These are phyloP conservation scores for Naja naja DNA, from an alignment of 2,113 vertebrate species.

Conservation along the genomic window DNA sequence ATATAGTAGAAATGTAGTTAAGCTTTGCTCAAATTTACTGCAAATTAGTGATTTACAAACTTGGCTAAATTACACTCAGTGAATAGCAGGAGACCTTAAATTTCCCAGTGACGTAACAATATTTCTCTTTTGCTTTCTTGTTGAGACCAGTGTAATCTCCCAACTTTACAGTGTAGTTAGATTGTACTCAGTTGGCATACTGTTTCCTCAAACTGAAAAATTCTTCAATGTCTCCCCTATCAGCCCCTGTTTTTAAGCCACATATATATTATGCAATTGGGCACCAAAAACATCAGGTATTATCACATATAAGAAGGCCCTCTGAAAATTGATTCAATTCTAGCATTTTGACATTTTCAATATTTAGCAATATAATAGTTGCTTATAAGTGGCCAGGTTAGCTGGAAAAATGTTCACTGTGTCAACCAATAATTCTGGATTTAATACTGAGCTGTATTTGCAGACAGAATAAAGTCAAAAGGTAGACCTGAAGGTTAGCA, in stretches of 20 bases:
- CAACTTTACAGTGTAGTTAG: neutral
- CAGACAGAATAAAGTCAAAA: neutral
- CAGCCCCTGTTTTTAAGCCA: neutral
- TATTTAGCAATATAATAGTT: neutral
- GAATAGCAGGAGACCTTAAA: neutral
- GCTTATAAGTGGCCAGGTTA: neutral
- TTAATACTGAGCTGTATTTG: neutral
- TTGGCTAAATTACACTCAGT: neutral
- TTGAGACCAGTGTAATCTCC: neutral
- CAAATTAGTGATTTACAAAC: neutral
- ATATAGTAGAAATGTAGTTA: neutral
- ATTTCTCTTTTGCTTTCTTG: neutral
- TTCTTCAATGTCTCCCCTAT: neutral
- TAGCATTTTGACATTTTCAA: neutral
- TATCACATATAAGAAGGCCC: neutral
- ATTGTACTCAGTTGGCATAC: neutral
- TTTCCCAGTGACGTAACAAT: neutral
- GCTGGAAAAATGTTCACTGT: neutral
- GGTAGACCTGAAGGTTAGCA: neutral
- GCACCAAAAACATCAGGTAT: neutral
- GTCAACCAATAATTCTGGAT: neutral
- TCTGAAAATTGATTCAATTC: neutral
- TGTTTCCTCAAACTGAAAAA: neutral
- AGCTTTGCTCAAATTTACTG: neutral
- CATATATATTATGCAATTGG: neutral